Evolutionary conservation across 2,888 invertebrate species (phyloP).

Genomic region (Lymantria dispar): DNA sequence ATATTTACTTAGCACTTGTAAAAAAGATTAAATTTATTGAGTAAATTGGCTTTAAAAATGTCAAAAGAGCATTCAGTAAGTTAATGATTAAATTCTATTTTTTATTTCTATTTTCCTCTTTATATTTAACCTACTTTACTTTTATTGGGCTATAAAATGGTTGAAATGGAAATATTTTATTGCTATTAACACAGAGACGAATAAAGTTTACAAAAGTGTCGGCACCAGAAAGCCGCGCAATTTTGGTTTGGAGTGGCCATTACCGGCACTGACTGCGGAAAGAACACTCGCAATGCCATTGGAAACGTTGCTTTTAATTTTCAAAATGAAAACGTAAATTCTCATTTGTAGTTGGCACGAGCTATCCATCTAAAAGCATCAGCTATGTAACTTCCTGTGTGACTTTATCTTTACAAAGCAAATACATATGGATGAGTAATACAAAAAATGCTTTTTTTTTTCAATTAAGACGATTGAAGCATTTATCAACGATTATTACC

Average conservation of each 20-base stretch:
- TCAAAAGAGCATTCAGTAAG: too few relatives aligned
- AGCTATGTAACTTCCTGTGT: slow-evolving; percentile 55
- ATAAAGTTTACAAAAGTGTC: slow-evolving; percentile 61
- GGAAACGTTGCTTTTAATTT: slow-evolving; percentile 79
- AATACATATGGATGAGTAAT: background rate
- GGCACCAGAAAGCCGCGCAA: slow-evolving; percentile 60
- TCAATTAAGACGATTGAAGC: too few relatives aligned
- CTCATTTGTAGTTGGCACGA: slow-evolving; percentile 68
- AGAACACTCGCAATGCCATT: slow-evolving; percentile 74
- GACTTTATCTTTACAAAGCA: slow-evolving; percentile 75
- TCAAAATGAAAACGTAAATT: slow-evolving; percentile 77
- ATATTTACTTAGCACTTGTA: too few relatives aligned
- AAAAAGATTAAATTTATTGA: too few relatives aligned
- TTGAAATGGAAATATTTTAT: too few relatives aligned
- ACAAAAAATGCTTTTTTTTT: too few relatives aligned
- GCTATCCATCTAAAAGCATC: slow-evolving; percentile 75
- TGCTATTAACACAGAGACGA: background rate
- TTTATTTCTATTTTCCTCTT: too few relatives aligned
- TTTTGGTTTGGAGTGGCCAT: slow-evolving; percentile 78
- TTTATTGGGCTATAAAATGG: too few relatives aligned
- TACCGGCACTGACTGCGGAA: slow-evolving; percentile 69
- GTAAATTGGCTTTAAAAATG: too few relatives aligned
- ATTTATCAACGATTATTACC: too few relatives aligned
- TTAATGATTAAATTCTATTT: too few relatives aligned
- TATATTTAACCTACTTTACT: too few relatives aligned